These are phyloP conservation scores for Falco rusticolus DNA, from an alignment of 2,797 vertebrate genomes.

Conservation along the genomic window DNA sequence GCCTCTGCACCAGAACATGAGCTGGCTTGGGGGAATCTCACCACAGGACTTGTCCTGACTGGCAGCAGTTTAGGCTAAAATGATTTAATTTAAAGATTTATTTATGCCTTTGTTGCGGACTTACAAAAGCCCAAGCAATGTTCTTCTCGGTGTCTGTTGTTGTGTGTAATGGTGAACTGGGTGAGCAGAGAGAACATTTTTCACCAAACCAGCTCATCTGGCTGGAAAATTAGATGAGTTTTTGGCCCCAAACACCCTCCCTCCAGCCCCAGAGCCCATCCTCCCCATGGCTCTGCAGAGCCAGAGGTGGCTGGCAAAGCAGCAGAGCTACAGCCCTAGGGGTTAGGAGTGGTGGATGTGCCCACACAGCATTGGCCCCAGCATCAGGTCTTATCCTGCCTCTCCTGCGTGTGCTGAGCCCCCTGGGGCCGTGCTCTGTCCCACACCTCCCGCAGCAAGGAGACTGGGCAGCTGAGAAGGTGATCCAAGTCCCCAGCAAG, in stretches of 20 bases:
- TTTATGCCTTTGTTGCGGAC: background rate
- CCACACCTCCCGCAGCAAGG: slow-evolving; percentile 76
- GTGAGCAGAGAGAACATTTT: background rate
- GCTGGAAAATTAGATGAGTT: background rate
- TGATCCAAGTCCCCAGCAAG: slow-evolving; percentile 88
- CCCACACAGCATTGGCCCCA: accelerated
- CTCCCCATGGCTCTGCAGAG: background rate
- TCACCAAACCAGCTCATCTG: background rate
- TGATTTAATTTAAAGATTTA: background rate
- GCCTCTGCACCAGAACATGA: background rate
- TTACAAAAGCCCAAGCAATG: background rate
- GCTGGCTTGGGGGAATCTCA: background rate
- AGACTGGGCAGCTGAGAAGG: slow-evolving; percentile 87
- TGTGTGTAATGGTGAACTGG: background rate
- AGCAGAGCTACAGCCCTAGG: background rate
- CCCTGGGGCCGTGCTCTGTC: background rate
- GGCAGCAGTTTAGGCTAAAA: background rate
- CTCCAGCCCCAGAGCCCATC: background rate
- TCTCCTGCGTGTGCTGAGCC: accelerated
- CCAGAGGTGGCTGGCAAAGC: background rate
- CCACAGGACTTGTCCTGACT: background rate
- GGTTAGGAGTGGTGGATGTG: accelerated
- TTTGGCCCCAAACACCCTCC: background rate
- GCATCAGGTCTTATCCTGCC: background rate
- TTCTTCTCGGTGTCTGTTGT: background rate